phyloP scores from a whole-genome alignment of 1,140 invertebrate species.

The Meloidogyne exigua region DNA sequence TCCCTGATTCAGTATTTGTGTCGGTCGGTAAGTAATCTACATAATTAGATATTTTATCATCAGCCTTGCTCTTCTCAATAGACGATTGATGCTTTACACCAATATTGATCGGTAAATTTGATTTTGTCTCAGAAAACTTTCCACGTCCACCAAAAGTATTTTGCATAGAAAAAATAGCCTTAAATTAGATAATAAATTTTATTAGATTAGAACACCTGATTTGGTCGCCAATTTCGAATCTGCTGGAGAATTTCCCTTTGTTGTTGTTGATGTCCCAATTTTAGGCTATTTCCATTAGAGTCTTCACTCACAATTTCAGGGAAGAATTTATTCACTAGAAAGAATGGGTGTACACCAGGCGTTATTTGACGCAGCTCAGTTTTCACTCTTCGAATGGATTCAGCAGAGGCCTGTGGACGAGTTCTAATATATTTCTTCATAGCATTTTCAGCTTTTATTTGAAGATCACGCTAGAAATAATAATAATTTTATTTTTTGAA shows the following conservation, averaged over 20 bases:
- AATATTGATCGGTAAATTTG: not conserved
- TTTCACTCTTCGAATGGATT: slow-evolving; percentile 83
- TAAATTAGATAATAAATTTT: slow-evolving; percentile 57
- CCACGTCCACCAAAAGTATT: slow-evolving; percentile 15
- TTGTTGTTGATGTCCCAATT: not conserved
- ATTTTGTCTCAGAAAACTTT: slow-evolving; percentile 66
- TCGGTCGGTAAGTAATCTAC: slow-evolving; percentile 82
- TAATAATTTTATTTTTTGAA: not conserved
- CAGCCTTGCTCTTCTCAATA: slow-evolving; percentile 28
- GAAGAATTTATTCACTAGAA: slow-evolving; percentile 22
- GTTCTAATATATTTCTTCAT: slow-evolving; percentile 85
- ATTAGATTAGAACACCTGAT: slow-evolving; percentile 67
- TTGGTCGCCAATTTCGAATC: slow-evolving; percentile 80
- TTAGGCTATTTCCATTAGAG: not conserved
- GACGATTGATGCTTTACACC: not conserved
- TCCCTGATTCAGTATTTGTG: slow-evolving; percentile 74
- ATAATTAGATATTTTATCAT: slow-evolving; percentile 76
- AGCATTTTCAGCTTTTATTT: slow-evolving; percentile 79
- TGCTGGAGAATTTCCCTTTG: slow-evolving; percentile 71
- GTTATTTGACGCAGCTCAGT: slow-evolving; percentile 60
- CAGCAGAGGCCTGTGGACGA: slow-evolving; percentile 79
- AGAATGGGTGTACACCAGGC: slow-evolving; percentile 48
- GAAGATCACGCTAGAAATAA: slow-evolving; percentile 71
- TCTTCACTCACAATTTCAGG: slow-evolving; percentile 8
- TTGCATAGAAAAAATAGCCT: slow-evolving; percentile 88